phyloP scores from a whole-genome alignment of 2,113 vertebrate genomes.

The Periophthalmus modestus region DNA sequence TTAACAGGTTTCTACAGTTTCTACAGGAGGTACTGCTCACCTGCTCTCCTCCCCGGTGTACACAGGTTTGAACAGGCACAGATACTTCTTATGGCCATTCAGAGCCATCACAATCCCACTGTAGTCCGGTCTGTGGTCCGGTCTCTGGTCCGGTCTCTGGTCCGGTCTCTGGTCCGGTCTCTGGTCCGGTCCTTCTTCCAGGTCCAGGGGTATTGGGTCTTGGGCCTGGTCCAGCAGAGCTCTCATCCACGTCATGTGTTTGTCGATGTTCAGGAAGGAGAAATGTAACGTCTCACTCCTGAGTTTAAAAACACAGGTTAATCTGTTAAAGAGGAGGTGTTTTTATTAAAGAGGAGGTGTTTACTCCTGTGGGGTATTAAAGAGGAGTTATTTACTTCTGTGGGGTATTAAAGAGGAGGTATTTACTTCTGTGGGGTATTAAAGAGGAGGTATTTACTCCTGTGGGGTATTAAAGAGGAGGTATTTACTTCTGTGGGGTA shows the following conservation, averaged over 20 bases:
- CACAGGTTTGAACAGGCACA: conserved; percentile 93
- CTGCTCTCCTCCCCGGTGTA: conserved; percentile 80
- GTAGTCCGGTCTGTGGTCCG: conserved; percentile 86
- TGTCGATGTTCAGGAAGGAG: conserved; percentile 96
- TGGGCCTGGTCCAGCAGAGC: conserved; percentile 88
- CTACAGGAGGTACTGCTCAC: not conserved
- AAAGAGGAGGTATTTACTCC: too few relatives aligned
- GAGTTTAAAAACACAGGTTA: not conserved
- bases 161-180: too few relatives aligned
- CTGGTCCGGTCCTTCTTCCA: conserved; percentile 72
- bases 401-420: too few relatives aligned
- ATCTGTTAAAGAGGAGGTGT: not conserved
- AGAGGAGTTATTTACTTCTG: too few relatives aligned
- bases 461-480: too few relatives aligned
- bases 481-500: too few relatives aligned
- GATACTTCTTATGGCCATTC: conserved; percentile 96
- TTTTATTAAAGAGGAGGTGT: too few relatives aligned
- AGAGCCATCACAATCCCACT: conserved; percentile 92
- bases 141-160: too few relatives aligned
- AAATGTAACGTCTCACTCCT: conserved; percentile 94
- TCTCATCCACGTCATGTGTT: conserved; percentile 91
- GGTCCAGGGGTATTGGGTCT: conserved; percentile 82
- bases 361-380: too few relatives aligned
- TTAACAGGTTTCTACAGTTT: too few relatives aligned
- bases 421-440: too few relatives aligned